phyloP scores from a whole-genome alignment of 2,888 invertebrate species.

The Brenthis ino region DNA sequence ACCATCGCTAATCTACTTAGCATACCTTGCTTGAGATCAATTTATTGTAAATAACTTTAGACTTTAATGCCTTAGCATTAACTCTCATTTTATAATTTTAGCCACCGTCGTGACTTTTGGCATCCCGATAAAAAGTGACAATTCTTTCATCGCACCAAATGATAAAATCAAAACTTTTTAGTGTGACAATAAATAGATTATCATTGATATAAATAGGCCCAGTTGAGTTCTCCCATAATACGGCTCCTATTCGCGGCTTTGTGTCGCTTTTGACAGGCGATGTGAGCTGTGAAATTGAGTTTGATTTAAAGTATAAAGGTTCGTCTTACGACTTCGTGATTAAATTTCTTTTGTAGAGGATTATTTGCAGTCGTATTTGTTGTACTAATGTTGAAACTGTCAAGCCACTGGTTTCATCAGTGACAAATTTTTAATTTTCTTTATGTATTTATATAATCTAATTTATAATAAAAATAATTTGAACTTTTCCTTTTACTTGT shows the following conservation, averaged over 20 bases:
- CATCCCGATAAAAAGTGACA: conserved; percentile 78
- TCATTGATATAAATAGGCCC: conserved; percentile 79
- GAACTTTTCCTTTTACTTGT: no score
- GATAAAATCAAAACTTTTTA: conserved; percentile 81
- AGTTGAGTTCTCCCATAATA: conserved; percentile 74
- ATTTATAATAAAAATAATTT: no score
- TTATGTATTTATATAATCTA: no score
- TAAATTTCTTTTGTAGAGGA: conserved; percentile 62
- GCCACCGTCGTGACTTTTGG: conserved; percentile 67
- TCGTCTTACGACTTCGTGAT: conserved; percentile 70
- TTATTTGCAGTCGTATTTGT: conserved; percentile 75
- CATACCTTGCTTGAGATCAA: conserved; percentile 54
- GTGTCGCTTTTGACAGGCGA: conserved; percentile 78
- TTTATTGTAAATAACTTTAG: conserved; percentile 43
- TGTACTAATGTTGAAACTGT: conserved; percentile 66
- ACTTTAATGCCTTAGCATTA: conserved; percentile 46
- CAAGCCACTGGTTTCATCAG: conserved; percentile 37
- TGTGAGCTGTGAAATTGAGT: conserved; percentile 81
- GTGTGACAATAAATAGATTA: conserved; percentile 81
- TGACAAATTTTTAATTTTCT: conserved; percentile 15
- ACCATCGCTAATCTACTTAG: conserved; percentile 76
- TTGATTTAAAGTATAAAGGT: conserved; percentile 77
- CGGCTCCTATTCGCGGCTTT: conserved; percentile 77
- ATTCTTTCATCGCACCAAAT: conserved; percentile 74
- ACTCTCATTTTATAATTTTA: conserved; percentile 40